Base-by-base conservation (phyloP, 2,113 vertebrate species). In the Bos javanicus region DNA sequence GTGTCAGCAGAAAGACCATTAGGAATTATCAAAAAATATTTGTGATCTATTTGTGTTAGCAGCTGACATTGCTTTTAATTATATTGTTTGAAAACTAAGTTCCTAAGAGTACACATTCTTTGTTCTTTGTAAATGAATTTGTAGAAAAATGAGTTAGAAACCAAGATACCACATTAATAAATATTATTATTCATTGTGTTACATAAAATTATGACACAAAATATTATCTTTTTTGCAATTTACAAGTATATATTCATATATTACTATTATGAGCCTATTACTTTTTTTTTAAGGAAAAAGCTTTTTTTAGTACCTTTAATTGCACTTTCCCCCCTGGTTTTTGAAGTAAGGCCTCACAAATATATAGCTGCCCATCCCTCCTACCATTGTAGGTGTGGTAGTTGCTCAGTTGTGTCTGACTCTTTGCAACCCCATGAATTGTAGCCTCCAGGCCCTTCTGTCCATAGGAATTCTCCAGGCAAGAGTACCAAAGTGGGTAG, bases 141-240 rank as follows among this genome's bases (percentile, higher is more conserved):
- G 33, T 83, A 94, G 26, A 96, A 90, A 96, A 90, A 96, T 57
- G 48, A 92, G 9, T 30, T 59, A 92, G 57, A 60, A 90, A 84
- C 16, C 30, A 62, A 87, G 23, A 87, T 62, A 59, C 54, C 15
- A 64, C 46, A 78, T 94, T 91, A 56, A 76, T 33, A 82, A 93
- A 95, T 87, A 82, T 54, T 92, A 36, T 84, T 80, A 81, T 93
- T 97, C 43, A 54, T 46, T 71, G 14, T 86, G 60, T 25, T 83
- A 84, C 11, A 64, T 87, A n/a, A 76, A 94, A 64, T 76, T 71
- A 87, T 95, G 23, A 74, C 25, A 76, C 15, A 26, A 78, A 67
- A 74, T 56, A 13, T 25, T 39, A 39, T 86, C 62, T 60, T 36
- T 23, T 97, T 87, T 78, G 2, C 3, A 92, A 76, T 52, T 83